Conservation (phyloP, 2,888 invertebrate genomes). For the Sussaba pulchella region DNA sequence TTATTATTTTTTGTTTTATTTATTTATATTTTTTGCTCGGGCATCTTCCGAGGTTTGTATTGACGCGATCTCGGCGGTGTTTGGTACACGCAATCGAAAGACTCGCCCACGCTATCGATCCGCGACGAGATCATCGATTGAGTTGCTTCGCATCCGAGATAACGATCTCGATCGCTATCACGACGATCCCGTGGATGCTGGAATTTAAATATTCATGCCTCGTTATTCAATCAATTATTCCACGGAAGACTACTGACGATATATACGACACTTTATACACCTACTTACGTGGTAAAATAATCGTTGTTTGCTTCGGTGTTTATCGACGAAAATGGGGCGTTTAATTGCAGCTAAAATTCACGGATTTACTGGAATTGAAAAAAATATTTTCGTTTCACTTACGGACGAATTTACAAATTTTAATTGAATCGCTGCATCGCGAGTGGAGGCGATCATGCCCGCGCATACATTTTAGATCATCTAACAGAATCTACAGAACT, state of each 20-base stretch:
- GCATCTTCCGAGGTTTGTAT: neutral
- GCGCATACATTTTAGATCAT: no score
- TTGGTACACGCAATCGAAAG: conserved; percentile 15
- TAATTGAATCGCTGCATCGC: no score
- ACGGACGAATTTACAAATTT: no score
- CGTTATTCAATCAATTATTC: conserved; percentile 4
- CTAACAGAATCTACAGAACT: no score
- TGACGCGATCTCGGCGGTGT: neutral
- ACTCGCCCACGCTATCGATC: conserved; percentile 67
- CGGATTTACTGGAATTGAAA: no score
- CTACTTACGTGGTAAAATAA: no score
- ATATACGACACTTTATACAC: no score
- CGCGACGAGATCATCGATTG: conserved; percentile 75
- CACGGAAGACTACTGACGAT: neutral
- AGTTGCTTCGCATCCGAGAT: conserved; percentile 76
- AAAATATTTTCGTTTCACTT: no score
- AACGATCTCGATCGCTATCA: conserved; percentile 72
- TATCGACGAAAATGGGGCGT: no score
- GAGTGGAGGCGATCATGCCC: no score
- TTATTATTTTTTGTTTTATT: conserved; percentile 4
- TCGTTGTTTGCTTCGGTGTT: no score
- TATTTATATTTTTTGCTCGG: neutral
- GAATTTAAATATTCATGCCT: neutral
- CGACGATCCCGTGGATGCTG: conserved; percentile 15
- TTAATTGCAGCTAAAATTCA: no score